Evolutionary conservation across 2,113 vertebrate species (phyloP).

Genomic region (Pedetes capensis): DNA sequence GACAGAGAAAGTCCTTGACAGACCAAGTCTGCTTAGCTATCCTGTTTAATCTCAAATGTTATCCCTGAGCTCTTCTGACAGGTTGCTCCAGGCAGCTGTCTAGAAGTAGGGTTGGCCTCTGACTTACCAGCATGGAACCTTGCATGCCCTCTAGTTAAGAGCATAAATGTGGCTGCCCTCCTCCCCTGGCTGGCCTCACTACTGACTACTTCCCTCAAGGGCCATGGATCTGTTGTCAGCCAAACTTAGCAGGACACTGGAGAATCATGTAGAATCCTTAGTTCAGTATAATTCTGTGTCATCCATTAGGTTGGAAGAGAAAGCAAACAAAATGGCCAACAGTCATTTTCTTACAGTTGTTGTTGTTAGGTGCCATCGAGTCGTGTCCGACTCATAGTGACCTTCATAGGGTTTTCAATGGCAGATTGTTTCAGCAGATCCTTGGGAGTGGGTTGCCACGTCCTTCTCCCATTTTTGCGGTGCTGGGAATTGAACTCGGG

Average conservation of each 20-base stretch:
- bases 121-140: background rate
- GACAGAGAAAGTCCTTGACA: background rate
- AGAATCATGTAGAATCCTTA: background rate
- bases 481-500: too few relatives aligned
- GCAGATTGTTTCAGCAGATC: too few relatives aligned
- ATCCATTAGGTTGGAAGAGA: background rate
- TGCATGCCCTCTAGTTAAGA: too few relatives aligned
- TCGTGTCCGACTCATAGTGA: too few relatives aligned
- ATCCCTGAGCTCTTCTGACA: background rate
- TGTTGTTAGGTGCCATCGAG: too few relatives aligned
- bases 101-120: background rate
- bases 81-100: background rate
- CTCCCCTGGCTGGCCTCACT: background rate
- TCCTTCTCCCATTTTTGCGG: too few relatives aligned
- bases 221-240: background rate
- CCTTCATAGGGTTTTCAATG: too few relatives aligned
- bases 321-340: background rate
- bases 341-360: slow-evolving; percentile 14
- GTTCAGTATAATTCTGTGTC: background rate
- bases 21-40: background rate
- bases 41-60: background rate
- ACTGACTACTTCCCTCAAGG: background rate
- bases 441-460: too few relatives aligned
- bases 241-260: background rate
- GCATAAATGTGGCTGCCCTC: background rate